Percentiles rank a stretch among this genome's conserved stretches.
phyloP scores from a whole-genome alignment of 2,888 invertebrate species.

The Mimachlamys varia region DNA sequence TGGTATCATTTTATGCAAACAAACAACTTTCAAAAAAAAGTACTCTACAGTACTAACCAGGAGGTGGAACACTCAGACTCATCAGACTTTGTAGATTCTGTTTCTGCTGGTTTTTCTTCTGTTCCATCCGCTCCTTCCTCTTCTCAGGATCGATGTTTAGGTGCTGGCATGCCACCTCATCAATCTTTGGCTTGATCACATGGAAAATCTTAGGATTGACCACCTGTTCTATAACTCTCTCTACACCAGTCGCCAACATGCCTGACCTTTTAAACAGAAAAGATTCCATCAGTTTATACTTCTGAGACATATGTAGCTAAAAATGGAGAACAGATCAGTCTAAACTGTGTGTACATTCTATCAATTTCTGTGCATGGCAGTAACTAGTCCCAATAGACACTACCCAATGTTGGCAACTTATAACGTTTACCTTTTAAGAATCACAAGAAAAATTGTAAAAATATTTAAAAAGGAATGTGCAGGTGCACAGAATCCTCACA shows the following conservation, averaged over 20 bases:
- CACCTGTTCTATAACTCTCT: slow-evolving; percentile 97
- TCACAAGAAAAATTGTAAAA: too few relatives aligned
- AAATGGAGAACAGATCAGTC: background rate
- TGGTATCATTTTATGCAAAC: too few relatives aligned
- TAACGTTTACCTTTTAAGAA: too few relatives aligned
- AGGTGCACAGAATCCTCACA: too few relatives aligned
- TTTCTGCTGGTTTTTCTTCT: slow-evolving; percentile 62
- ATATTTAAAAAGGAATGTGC: too few relatives aligned
- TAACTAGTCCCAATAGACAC: too few relatives aligned
- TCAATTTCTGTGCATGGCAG: too few relatives aligned
- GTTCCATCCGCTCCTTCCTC: slow-evolving; percentile 65
- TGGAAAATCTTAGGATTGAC: slow-evolving; percentile 94
- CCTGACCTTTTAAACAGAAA: slow-evolving; percentile 87
- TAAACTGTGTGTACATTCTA: too few relatives aligned
- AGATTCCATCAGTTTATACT: background rate
- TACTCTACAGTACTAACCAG: background rate
- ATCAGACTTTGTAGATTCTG: slow-evolving; percentile 54
- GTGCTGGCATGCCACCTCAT: slow-evolving; percentile 93
- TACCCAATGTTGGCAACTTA: too few relatives aligned
- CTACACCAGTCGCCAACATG: slow-evolving; percentile 94
- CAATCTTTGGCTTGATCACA: slow-evolving; percentile 94
- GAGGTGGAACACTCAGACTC: slow-evolving; percentile 56
- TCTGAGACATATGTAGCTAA: background rate
- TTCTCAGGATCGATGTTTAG: slow-evolving; percentile 87
- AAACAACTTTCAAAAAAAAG: too few relatives aligned